Evolutionary conservation across 1,140 invertebrate species (phyloP).

Genomic region (Lucilia cuprina): DNA sequence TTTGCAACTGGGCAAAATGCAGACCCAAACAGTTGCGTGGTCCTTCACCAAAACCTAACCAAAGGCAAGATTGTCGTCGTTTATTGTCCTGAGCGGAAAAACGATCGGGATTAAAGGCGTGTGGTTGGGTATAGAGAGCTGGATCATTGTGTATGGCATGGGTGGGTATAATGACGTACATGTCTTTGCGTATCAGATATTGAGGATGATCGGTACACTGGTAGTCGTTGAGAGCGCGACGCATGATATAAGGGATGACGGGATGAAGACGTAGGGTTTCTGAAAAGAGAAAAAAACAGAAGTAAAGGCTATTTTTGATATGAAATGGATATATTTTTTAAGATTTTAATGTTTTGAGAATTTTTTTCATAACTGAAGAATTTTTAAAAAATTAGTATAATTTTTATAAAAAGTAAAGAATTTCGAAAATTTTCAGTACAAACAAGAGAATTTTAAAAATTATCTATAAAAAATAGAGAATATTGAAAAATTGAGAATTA

Average conservation of each 20-base stretch:
- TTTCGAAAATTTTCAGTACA: too few relatives aligned
- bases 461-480: too few relatives aligned
- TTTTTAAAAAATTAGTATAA: too few relatives aligned
- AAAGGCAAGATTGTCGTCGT: slow-evolving; percentile 63
- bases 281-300: slow-evolving; percentile 50
- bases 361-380: too few relatives aligned
- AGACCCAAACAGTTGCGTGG: slow-evolving; percentile 64
- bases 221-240: slow-evolving; percentile 61
- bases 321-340: too few relatives aligned
- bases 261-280: slow-evolving; percentile 68
- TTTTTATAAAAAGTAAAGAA: too few relatives aligned
- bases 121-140: slow-evolving; percentile 69
- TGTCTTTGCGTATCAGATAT: slow-evolving; percentile 58
- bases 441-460: too few relatives aligned
- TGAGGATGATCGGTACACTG: slow-evolving; percentile 61
- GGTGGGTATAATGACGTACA: slow-evolving; percentile 58
- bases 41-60: slow-evolving; percentile 69
- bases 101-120: slow-evolving; percentile 72
- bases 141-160: slow-evolving; percentile 63
- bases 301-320: neutral
- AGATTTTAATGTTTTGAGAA: too few relatives aligned
- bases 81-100: slow-evolving; percentile 67
- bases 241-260: slow-evolving; percentile 62
- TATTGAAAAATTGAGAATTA: too few relatives aligned
- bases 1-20: slow-evolving; percentile 70